A percentile compares a stretch with the other conserved stretches of the same genome.
phyloP scores from a whole-genome alignment of 2,113 vertebrate genomes.

The Pedionomus torquatus region DNA sequence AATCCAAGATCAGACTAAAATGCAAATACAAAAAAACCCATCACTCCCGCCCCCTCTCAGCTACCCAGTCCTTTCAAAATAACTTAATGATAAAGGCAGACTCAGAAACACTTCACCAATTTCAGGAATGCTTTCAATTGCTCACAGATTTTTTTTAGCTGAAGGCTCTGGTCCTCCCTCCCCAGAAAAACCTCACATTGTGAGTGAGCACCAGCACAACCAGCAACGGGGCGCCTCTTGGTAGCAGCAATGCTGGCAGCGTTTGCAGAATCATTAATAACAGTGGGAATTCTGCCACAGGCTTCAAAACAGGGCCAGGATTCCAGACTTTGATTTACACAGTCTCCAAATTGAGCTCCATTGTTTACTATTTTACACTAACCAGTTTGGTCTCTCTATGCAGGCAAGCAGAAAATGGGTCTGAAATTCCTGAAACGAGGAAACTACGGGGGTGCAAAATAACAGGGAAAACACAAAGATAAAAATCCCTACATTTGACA shows the following conservation, averaged over 20 bases:
- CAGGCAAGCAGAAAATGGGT: not conserved
- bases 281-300: conserved; percentile 19
- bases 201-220: not conserved
- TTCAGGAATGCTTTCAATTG: conserved; percentile 54
- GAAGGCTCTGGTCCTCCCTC: not conserved
- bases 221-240: not conserved
- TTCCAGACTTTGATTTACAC: not conserved
- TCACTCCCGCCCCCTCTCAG: not conserved
- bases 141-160: conserved; percentile 15
- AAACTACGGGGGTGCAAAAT: not conserved
- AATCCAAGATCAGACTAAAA: conserved; percentile 50
- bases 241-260: conserved; percentile 5
- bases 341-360: not conserved
- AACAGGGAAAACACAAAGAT: not conserved
- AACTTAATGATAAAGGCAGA: conserved; percentile 75
- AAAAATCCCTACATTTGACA: not conserved
- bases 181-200: not conserved
- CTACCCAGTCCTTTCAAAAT: conserved; percentile 49
- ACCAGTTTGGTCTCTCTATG: not conserved
- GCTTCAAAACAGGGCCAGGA: not conserved
- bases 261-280: not conserved
- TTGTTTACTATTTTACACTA: conserved; percentile 13
- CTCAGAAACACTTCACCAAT: conserved; percentile 60
- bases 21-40: conserved; percentile 7
- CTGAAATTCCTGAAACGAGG: not conserved